These are phyloP conservation scores for Meleagris gallopavo DNA, from an alignment of 2,113 vertebrate genomes.

Conservation along the genomic window DNA sequence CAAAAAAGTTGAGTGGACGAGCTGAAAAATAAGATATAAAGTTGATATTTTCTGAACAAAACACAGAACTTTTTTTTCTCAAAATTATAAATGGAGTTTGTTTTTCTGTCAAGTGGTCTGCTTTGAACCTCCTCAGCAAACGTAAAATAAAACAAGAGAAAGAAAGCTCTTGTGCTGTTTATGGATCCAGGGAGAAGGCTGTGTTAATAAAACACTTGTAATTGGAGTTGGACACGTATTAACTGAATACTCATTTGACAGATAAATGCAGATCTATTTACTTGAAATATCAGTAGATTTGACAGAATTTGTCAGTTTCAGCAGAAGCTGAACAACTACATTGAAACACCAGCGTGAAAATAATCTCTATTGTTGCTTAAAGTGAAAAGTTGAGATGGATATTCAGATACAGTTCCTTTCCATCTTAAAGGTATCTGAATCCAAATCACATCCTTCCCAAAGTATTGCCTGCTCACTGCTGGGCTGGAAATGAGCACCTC, in stretches of 20 bases:
- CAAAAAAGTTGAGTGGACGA: neutral
- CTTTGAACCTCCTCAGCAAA: neutral
- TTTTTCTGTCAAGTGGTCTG: neutral
- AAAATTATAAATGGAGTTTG: neutral
- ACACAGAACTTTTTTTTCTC: neutral
- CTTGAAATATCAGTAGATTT: neutral
- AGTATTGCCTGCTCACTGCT: fast-evolving
- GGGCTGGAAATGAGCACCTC: neutral
- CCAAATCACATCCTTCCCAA: neutral
- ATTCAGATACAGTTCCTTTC: neutral
- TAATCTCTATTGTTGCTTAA: neutral
- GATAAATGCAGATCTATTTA: neutral
- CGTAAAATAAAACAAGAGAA: neutral
- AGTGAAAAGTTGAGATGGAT: neutral
- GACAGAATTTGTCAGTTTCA: neutral
- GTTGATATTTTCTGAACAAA: neutral
- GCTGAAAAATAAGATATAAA: neutral
- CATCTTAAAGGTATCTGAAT: neutral
- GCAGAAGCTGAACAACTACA: neutral
- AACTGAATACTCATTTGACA: neutral
- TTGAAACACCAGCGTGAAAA: neutral
- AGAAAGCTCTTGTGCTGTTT: neutral
- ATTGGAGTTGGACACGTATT: neutral
- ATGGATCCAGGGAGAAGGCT: neutral
- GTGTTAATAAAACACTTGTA: neutral